These are phyloP conservation scores for Illadopsis cleaveri DNA, from an alignment of 2,113 vertebrate species.

Conservation along the genomic window DNA sequence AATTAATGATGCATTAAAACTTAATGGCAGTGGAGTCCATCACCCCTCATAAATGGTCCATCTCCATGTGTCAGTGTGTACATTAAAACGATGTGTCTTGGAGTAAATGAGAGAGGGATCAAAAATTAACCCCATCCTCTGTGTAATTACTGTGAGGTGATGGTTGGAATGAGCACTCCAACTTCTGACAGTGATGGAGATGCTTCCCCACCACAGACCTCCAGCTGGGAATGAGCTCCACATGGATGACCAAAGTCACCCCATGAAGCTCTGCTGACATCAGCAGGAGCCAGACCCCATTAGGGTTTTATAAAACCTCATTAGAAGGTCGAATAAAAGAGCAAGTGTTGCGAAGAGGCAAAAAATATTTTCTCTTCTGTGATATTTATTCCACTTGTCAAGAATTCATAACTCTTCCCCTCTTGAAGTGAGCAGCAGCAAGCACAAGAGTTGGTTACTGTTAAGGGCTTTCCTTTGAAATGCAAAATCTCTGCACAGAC, in stretches of 20 bases:
- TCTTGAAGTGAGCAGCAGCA: neutral
- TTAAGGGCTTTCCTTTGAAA: neutral
- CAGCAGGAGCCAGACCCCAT: neutral
- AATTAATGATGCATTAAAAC: constrained; percentile 67
- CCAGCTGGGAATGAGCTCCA: neutral
- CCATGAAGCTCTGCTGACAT: neutral
- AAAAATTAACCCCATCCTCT: constrained; percentile 53
- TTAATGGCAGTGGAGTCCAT: constrained; percentile 42
- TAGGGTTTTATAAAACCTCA: neutral
- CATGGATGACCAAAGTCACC: neutral
- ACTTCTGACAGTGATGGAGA: constrained; percentile 12
- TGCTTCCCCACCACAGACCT: neutral
- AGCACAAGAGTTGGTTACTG: neutral
- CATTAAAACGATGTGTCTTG: constrained; percentile 20
- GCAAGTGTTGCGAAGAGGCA: neutral
- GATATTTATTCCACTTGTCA: neutral
- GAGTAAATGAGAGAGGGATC: constrained; percentile 23
- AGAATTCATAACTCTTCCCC: neutral
- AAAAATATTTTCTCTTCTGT: neutral
- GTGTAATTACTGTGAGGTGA: neutral
- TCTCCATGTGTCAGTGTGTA: constrained; percentile 39
- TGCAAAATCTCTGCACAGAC: neutral
- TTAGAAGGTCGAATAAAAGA: neutral
- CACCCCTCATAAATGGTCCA: constrained; percentile 32
- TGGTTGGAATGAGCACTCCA: neutral